Base-by-base conservation (phyloP, 2,797 vertebrate genomes). In the Gymnopithys bicolor region DNA sequence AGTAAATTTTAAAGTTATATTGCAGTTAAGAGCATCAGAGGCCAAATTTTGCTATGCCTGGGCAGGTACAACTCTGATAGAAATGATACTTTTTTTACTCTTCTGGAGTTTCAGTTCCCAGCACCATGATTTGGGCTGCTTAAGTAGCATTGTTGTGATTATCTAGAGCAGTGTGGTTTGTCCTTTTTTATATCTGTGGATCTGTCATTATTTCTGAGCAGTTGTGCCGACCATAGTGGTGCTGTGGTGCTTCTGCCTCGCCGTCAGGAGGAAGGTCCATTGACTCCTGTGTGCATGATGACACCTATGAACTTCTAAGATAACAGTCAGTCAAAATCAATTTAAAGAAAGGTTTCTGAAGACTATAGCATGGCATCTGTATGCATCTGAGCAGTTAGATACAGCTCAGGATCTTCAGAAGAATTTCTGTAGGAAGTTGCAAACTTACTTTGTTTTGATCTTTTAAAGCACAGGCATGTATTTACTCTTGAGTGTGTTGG, bases 401-500 rank as follows among this genome's bases (percentile, higher is more conserved):
- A 52, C 10, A 80, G 46, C 55, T 69, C 13, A 49, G 62, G 41
- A 70, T 77, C 51, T 89, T 89, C 53, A 52, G 84, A 30, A 93
- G 32, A 37, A 32, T 79, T 79, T 86, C 43, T 69, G 32, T 71
- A 64, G 59, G 33, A 86, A 81, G 83, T 48, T 22, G 28, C 69
- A 67, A 52, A 48, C 56, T 73, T 33, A 14, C 8, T 78, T 84
- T 49, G 59, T 80, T 88, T 76, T 84, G 55, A 64, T 90, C 51
- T 85, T 94, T 74, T 66, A 15, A 88, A 84, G 77, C 84, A 80
- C 71, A 25, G 52, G 27, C 10, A 3, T 63, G 28, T 83, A n/a
- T 92, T 89, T 93, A 68, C 77, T 85, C 90, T 71, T 33, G 60
- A 84, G 45, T 28, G 56, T 80, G 71, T 68, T 19, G 64, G 74